Base-by-base conservation (phyloP, 1,140 invertebrate species). In the Drosophila ficusphila region DNA sequence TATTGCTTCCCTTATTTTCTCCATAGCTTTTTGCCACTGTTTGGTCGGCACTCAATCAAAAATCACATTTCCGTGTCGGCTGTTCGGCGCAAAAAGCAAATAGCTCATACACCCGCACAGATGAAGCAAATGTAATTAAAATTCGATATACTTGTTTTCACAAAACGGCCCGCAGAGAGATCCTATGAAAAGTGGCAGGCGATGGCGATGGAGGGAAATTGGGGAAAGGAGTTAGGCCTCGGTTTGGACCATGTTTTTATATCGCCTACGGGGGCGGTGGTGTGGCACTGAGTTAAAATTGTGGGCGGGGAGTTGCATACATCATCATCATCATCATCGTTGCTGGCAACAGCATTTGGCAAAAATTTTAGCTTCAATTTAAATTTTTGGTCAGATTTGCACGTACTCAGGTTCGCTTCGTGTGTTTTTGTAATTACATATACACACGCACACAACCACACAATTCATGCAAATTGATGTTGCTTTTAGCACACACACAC, bases 341-440 rank as follows among this genome's bases (percentile, higher is more conserved):
- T 61, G 67, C 57, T 34, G 49, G 61, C 73, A 88, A 70, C 73
- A 86, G 76, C 74, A 86, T 85, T 85, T 85, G 56, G 57, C 82
- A 81, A 76, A 72, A 86, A 86, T 88, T 88, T 77, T 88, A 75
- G 73, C 82, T 88, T 88, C 82, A 89, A 89, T 90, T 89, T 89
- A 89, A 89, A 89, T 89, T 89, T 89, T 89, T 89, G 85, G 85
- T 89, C 86, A 90, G 86, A 86, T 89, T 89, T 90, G 85, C 85
- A 89, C 85, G 85, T 89, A 89, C 86, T 86, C 73, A 75, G 69
- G 44, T 19, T 11, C 44, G 69, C 68, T 70, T 41, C 57, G 76
- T 86, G 72, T 86, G 76, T 77, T 79, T 79, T 81, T 86, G 82
- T 85, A 85, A 85, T 85, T 85, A 86, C 81, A 86, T 81, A 74